Percentiles rank a stretch among this genome's conserved stretches.
Evolutionary conservation across 2,888 invertebrate genomes (phyloP).

Genomic region (Orchestes rusci): DNA sequence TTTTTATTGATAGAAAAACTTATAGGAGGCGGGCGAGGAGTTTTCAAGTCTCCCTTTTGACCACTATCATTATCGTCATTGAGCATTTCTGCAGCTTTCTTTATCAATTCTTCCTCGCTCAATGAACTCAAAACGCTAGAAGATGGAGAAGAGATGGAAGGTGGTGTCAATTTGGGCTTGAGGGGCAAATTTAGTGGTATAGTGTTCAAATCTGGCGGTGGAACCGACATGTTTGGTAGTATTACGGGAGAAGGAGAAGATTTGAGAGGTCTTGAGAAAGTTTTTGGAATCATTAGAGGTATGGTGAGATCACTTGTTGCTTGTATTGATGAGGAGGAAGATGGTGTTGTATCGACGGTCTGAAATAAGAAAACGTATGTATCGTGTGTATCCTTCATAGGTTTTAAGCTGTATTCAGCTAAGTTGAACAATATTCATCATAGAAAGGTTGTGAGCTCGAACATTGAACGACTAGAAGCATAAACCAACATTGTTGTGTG

Average conservation of each 20-base stretch:
- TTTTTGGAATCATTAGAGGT: slow-evolving; percentile 42
- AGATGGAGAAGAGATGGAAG: slow-evolving; percentile 25
- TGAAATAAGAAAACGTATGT: not conserved
- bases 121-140: slow-evolving; percentile 47
- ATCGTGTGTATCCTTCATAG: too few species aligned
- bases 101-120: slow-evolving; percentile 51
- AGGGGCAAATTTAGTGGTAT: slow-evolving; percentile 41
- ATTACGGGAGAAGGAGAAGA: too few species aligned
- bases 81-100: slow-evolving; percentile 52
- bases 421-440: too few species aligned
- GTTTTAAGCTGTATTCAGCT: too few species aligned
- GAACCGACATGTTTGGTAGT: slow-evolving; percentile 16
- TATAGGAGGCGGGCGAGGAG: slow-evolving; percentile 4
- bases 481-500: too few species aligned
- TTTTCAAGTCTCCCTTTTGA: not conserved
- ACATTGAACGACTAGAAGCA: too few species aligned
- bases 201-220: slow-evolving; percentile 28
- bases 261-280: slow-evolving; percentile 30
- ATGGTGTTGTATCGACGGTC: not conserved
- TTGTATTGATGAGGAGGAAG: slow-evolving; percentile 8
- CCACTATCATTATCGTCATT: slow-evolving; percentile 36
- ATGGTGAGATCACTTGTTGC: slow-evolving; percentile 38
- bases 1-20: slow-evolving; percentile 27
- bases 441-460: too few species aligned
- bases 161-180: slow-evolving; percentile 29